These are phyloP conservation scores for Rousettus madagascariensis DNA, from an alignment of 2,797 vertebrate genomes.

Conservation along the genomic window DNA sequence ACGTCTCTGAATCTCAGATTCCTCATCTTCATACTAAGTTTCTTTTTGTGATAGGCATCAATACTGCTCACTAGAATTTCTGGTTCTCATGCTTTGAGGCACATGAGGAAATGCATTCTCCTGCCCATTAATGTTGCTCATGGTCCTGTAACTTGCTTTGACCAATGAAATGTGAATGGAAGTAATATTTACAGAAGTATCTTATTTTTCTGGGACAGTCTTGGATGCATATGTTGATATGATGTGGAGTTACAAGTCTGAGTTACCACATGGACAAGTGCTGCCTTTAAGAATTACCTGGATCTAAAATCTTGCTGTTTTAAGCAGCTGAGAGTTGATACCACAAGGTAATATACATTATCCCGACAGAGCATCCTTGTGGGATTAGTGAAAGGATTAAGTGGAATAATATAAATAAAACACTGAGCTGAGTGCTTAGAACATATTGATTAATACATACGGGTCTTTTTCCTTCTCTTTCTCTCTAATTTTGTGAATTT, in stretches of 20 bases:
- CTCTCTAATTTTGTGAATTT: background rate
- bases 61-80: background rate
- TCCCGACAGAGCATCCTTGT: background rate
- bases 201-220: background rate
- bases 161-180: background rate
- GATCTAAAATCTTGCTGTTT: background rate
- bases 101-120: background rate
- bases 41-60: background rate
- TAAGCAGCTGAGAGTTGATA: background rate
- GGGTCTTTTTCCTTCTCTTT: background rate
- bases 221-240: background rate
- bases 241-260: background rate
- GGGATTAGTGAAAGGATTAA: background rate
- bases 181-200: background rate
- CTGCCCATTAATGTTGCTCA: background rate
- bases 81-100: background rate
- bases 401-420: constrained; percentile 16
- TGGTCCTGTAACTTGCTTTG: background rate
- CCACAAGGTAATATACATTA: background rate
- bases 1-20: background rate
- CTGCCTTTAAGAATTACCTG: background rate
- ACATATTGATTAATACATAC: background rate
- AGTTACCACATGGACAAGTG: background rate
- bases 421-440: background rate
- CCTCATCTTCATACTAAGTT: background rate